Conservation (phyloP, 2,888 invertebrate genomes). For the Drosophila paranaensis region DNA sequence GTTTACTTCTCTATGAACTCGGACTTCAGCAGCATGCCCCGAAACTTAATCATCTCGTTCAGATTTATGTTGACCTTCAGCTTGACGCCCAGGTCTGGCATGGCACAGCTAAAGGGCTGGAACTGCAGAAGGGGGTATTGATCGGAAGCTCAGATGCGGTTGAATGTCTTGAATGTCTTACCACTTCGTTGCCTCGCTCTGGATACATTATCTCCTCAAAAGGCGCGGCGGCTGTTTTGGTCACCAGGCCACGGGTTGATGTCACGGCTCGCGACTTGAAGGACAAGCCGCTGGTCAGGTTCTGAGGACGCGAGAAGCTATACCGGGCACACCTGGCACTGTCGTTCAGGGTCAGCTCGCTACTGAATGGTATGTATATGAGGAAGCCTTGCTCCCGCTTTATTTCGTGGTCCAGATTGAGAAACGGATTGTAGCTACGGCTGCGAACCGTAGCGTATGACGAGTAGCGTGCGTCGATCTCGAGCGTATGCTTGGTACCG, state of each 20-base stretch:
- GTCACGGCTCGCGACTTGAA: slow-evolving; percentile 84
- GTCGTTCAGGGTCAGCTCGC: slow-evolving; percentile 81
- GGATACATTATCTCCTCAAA: slow-evolving; percentile 83
- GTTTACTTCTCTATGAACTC: slow-evolving; percentile 84
- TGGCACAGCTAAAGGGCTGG: slow-evolving; percentile 80
- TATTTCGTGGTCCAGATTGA: slow-evolving; percentile 88
- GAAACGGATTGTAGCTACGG: slow-evolving; percentile 87
- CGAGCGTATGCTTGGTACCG: slow-evolving; percentile 87
- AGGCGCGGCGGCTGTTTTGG: slow-evolving; percentile 79
- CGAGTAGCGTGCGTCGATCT: slow-evolving; percentile 87
- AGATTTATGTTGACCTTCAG: slow-evolving; percentile 82
- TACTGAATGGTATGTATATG: slow-evolving; percentile 88
- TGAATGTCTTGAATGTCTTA: slow-evolving; percentile 23
- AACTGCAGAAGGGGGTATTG: slow-evolving; percentile 62
- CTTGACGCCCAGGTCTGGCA: slow-evolving; percentile 83
- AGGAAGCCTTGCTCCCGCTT: slow-evolving; percentile 89
- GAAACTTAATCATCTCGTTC: slow-evolving; percentile 83
- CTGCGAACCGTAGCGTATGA: slow-evolving; percentile 86
- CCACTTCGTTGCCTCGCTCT: slow-evolving; percentile 81
- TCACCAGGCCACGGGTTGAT: slow-evolving; percentile 82
- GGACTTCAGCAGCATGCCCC: slow-evolving; percentile 83
- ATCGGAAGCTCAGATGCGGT: neutral
- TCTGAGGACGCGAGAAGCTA: slow-evolving; percentile 83
- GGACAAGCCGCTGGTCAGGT: slow-evolving; percentile 83
- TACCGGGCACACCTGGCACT: slow-evolving; percentile 80